Conservation (phyloP, 1,140 invertebrate species). For the Galleria mellonella region DNA sequence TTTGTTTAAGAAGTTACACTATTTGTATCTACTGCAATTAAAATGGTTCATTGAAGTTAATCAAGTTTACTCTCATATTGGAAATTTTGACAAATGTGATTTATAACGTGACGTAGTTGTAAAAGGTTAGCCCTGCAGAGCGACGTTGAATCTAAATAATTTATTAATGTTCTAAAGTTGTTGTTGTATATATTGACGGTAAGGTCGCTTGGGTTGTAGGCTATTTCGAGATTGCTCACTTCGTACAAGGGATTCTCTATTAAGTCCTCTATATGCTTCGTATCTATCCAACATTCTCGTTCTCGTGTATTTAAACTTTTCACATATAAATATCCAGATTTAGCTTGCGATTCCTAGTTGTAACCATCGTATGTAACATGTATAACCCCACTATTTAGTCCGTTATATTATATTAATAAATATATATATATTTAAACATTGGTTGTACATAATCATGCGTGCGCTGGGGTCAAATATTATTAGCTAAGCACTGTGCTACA, state of each 20-base stretch:
- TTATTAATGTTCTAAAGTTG: slow-evolving; percentile 37
- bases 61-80: not conserved
- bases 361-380: slow-evolving; percentile 39
- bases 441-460: slow-evolving; percentile 49
- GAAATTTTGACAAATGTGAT: not conserved
- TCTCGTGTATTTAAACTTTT: slow-evolving; percentile 55
- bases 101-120: slow-evolving; percentile 3
- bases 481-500: slow-evolving; percentile 60
- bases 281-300: slow-evolving; percentile 42
- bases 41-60: not conserved
- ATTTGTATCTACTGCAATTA: slow-evolving; percentile 1
- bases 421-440: slow-evolving; percentile 30
- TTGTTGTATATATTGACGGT: slow-evolving; percentile 62
- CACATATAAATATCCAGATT: slow-evolving; percentile 50
- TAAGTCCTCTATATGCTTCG: slow-evolving; percentile 65
- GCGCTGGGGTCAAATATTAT: slow-evolving; percentile 29
- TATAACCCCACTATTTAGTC: slow-evolving; percentile 52
- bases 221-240: slow-evolving; percentile 65
- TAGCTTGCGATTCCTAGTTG: slow-evolving; percentile 60
- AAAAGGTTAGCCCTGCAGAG: slow-evolving; percentile 9
- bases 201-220: slow-evolving; percentile 59
- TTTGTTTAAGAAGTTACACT: slow-evolving; percentile 4
- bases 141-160: slow-evolving; percentile 24
- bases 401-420: slow-evolving; percentile 26
- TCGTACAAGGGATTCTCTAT: slow-evolving; percentile 65